Percentiles rank a stretch among this genome's conserved stretches.
phyloP scores from a whole-genome alignment of 92 coral and sea anemone genomes.

The Blastomussa wellsi region DNA sequence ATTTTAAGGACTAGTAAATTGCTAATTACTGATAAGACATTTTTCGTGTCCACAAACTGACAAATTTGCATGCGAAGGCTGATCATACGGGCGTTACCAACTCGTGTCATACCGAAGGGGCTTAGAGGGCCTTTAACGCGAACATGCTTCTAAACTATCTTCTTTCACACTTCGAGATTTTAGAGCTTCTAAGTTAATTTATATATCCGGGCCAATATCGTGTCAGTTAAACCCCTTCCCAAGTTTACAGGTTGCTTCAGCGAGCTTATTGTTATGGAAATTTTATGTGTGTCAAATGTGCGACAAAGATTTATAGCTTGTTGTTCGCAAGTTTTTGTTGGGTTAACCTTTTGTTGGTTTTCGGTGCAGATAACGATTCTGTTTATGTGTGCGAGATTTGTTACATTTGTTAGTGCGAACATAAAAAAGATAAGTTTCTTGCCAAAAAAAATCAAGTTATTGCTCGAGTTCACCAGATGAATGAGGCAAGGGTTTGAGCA shows the following conservation, averaged over 20 bases:
- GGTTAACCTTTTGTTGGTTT: conserved; percentile 46
- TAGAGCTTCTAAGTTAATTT: conserved; percentile 3
- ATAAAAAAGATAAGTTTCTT: background rate
- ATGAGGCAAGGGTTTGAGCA: background rate
- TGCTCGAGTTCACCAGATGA: background rate
- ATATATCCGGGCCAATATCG: conserved; percentile 30
- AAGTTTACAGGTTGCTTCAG: conserved; percentile 25
- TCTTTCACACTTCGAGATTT: background rate
- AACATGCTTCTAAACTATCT: background rate
- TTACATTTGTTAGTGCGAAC: conserved; percentile 11
- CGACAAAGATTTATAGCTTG: conserved; percentile 29
- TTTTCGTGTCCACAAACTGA: conserved; percentile 21
- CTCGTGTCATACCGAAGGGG: background rate
- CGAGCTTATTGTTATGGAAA: conserved; percentile 42
- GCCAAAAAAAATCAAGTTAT: background rate
- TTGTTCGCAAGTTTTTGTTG: conserved; percentile 34
- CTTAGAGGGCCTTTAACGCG: background rate
- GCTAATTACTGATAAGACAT: conserved; percentile 57
- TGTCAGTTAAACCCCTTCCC: conserved; percentile 23
- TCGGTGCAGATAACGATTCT: conserved; percentile 18
- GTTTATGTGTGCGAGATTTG: conserved; percentile 18
- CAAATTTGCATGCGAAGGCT: conserved; percentile 8
- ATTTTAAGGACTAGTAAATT: conserved; percentile 63
- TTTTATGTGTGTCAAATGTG: conserved; percentile 8
- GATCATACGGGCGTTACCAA: background rate